Percentiles rank a stretch among this genome's conserved stretches.
phyloP scores from a whole-genome alignment of 2,888 invertebrate genomes.

The Pardosa pseudoannulata region DNA sequence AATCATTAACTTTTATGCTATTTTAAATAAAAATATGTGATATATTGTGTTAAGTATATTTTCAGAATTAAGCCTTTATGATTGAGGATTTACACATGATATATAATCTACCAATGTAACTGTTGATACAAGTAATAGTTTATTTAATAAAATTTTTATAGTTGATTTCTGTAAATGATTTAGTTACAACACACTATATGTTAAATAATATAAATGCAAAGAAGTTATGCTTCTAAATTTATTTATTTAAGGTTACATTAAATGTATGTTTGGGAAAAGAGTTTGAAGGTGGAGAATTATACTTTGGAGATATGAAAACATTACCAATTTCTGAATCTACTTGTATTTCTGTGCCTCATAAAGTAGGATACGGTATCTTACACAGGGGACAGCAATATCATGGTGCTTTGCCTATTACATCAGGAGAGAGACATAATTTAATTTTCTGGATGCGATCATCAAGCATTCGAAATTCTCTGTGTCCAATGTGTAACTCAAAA shows the following conservation, averaged over 20 bases:
- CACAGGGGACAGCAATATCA: slow-evolving; percentile 79
- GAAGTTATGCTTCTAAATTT: no score
- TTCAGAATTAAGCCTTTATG: no score
- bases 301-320: slow-evolving; percentile 77
- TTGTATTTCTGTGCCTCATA: slow-evolving; percentile 74
- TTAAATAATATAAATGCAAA: no score
- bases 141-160: no score
- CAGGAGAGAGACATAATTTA: slow-evolving; percentile 78
- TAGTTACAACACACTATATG: no score
- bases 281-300: slow-evolving; percentile 78
- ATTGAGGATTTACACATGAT: no score
- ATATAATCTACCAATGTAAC: no score
- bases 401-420: slow-evolving; percentile 77
- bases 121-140: no score
- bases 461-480: slow-evolving; percentile 77
- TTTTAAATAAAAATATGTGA: no score
- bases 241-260: slow-evolving; percentile 76
- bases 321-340: slow-evolving; percentile 47
- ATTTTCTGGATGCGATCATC: slow-evolving; percentile 79
- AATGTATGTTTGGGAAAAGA: slow-evolving; percentile 78
- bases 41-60: no score
- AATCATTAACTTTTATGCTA: no score
- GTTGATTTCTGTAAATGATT: no score
- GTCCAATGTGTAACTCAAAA: slow-evolving; percentile 78
- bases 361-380: slow-evolving; percentile 76